phyloP scores from a whole-genome alignment of 2,888 invertebrate species.

The Monochamus alternatus region DNA sequence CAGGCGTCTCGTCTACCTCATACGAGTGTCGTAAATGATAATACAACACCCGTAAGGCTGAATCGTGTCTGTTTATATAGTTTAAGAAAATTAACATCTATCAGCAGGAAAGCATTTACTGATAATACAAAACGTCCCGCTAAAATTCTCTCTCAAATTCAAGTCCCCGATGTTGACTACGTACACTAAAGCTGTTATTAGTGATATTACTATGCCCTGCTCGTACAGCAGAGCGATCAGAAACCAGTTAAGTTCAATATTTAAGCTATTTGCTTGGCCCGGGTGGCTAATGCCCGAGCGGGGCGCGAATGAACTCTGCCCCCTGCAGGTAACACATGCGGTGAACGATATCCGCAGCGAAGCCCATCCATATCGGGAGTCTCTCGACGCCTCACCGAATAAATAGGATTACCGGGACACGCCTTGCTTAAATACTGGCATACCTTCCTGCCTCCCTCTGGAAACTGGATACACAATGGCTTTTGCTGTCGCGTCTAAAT shows the following conservation, averaged over 20 bases:
- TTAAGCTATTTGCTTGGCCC: constrained; percentile 62
- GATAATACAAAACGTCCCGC: too few relatives aligned
- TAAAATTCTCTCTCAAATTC: too few relatives aligned
- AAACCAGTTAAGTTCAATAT: constrained; percentile 63
- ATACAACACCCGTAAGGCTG: too few relatives aligned
- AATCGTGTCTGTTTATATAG: too few relatives aligned
- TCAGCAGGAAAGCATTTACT: too few relatives aligned
- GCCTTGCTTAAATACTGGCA: constrained; percentile 8
- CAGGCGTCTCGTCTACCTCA: too few relatives aligned
- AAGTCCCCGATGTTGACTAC: too few relatives aligned
- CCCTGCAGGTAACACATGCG: constrained; percentile 61
- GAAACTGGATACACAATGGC: constrained; percentile 1
- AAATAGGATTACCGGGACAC: constrained; percentile 24
- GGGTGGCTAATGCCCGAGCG: constrained; percentile 60
- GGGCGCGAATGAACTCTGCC: constrained; percentile 58
- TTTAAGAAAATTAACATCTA: too few relatives aligned
- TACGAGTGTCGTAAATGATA: too few relatives aligned
- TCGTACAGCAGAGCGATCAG: constrained; percentile 56
- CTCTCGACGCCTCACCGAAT: constrained; percentile 2
- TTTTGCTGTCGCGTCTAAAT: neutral
- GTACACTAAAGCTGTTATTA: too few relatives aligned
- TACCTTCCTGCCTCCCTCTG: constrained; percentile 2
- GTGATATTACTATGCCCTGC: constrained; percentile 49
- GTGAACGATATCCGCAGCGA: constrained; percentile 55
- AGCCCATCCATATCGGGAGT: constrained; percentile 29